A percentile compares a stretch with the other conserved stretches of the same genome.
Conservation (phyloP, 1,140 invertebrate species). For the Cotesia vestalis region DNA sequence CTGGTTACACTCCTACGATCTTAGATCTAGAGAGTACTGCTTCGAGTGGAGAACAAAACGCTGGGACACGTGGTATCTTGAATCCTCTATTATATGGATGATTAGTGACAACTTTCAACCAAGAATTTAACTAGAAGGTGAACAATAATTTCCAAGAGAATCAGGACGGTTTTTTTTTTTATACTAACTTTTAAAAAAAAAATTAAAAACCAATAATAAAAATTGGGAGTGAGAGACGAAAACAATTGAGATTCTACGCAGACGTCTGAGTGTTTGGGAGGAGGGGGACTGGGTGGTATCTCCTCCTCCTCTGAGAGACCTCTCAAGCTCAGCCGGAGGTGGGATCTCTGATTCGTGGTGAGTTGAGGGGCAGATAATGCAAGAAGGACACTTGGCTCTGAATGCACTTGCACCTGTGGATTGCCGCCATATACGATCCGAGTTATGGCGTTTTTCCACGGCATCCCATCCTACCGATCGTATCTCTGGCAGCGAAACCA, state of each 20-base stretch:
- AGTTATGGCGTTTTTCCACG: constrained; percentile 64
- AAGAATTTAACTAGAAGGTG: no score
- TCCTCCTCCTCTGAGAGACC: constrained; percentile 1
- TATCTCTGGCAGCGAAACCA: constrained; percentile 60
- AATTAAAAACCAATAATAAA: no score
- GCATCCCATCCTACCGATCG: constrained; percentile 58
- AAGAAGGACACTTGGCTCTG: neutral
- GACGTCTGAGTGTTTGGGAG: constrained; percentile 13
- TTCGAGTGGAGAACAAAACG: constrained; percentile 9
- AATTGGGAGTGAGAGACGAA: neutral
- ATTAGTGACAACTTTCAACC: no score
- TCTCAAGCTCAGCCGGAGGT: constrained; percentile 8
- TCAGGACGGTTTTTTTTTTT: no score
- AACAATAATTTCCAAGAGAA: no score
- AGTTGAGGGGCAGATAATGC: neutral
- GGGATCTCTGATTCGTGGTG: neutral
- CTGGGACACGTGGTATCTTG: neutral
- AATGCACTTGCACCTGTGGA: constrained; percentile 58
- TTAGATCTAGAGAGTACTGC: constrained; percentile 39
- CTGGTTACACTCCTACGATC: constrained; percentile 63
- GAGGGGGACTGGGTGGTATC: constrained; percentile 25
- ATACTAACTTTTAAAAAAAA: no score
- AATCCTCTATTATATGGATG: no score
- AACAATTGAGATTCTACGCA: constrained; percentile 24
- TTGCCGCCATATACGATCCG: constrained; percentile 60